Percentiles rank a stretch among this genome's conserved stretches.
Conservation (phyloP, 2,888 invertebrate genomes). For the Drosophila mayaguana region DNA sequence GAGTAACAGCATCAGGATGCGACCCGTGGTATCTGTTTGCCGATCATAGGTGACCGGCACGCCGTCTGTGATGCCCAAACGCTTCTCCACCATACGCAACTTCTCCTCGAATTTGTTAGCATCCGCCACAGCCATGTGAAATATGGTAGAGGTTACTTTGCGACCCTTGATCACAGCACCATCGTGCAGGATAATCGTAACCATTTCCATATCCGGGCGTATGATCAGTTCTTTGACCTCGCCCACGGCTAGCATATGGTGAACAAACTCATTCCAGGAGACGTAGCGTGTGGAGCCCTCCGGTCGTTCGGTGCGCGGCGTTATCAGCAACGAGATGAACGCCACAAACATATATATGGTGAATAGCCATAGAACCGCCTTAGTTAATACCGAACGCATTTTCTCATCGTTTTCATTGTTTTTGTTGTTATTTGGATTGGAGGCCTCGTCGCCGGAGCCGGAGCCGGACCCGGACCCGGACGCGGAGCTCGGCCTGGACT, state of each 20-base stretch:
- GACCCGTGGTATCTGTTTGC: slow-evolving; percentile 90
- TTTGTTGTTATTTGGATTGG: slow-evolving; percentile 79
- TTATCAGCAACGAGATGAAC: slow-evolving; percentile 90
- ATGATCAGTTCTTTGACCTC: slow-evolving; percentile 96
- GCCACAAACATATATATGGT: slow-evolving; percentile 91
- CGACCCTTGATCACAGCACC: slow-evolving; percentile 94
- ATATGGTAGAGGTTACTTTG: slow-evolving; percentile 88
- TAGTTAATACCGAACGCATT: slow-evolving; percentile 89
- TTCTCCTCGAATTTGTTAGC: slow-evolving; percentile 95
- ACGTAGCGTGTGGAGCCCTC: slow-evolving; percentile 90
- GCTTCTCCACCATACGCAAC: slow-evolving; percentile 92
- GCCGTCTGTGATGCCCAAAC: slow-evolving; percentile 92
- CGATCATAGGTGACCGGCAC: slow-evolving; percentile 94
- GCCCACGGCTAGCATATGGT: slow-evolving; percentile 96
- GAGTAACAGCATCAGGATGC: slow-evolving; percentile 89
- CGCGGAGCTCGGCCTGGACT: slow-evolving; percentile 12
- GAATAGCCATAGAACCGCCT: slow-evolving; percentile 92
- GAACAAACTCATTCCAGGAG: slow-evolving; percentile 98
- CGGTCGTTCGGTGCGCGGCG: slow-evolving; percentile 88
- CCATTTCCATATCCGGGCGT: slow-evolving; percentile 93
- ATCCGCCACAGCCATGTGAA: slow-evolving; percentile 94
- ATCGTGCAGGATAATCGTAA: slow-evolving; percentile 93
- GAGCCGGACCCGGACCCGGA: slow-evolving; percentile 13
- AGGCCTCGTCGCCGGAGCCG: slow-evolving; percentile 42
- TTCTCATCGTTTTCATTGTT: slow-evolving; percentile 89